These are phyloP conservation scores for Pampus argenteus DNA, from an alignment of 2,797 vertebrate species.

Conservation along the genomic window DNA sequence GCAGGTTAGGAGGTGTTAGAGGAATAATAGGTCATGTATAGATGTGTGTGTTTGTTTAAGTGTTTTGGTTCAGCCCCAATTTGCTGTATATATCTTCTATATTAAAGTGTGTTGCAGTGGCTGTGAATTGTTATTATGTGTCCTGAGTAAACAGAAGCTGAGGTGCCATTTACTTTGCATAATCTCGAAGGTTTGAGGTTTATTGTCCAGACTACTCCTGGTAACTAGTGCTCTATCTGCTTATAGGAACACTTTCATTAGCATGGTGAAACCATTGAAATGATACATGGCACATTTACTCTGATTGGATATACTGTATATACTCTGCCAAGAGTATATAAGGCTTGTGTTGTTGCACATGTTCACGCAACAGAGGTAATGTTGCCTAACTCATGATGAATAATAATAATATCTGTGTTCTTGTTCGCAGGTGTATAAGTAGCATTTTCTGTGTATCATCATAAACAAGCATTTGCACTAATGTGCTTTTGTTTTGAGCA, in stretches of 20 bases:
- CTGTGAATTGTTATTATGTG: constrained; percentile 6
- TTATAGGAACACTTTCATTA: constrained; percentile 3
- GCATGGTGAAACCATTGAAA: neutral
- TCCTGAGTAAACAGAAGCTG: constrained; percentile 12
- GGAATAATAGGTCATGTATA: neutral
- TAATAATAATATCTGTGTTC: neutral
- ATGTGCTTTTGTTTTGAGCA: neutral
- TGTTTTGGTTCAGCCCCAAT: neutral
- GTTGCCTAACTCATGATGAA: too few relatives aligned
- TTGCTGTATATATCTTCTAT: neutral
- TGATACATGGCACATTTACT: neutral
- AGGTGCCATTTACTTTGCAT: neutral
- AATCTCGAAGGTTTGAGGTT: neutral
- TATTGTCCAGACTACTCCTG: constrained; percentile 27
- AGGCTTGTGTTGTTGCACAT: too few relatives aligned
- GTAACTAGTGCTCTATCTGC: constrained; percentile 4
- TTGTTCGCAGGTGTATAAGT: neutral
- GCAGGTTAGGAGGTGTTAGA: too few relatives aligned
- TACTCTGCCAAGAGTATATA: neutral
- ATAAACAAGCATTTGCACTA: neutral
- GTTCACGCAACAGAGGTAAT: too few relatives aligned
- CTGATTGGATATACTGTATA: neutral
- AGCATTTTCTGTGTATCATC: neutral
- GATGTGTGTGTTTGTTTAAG: neutral
- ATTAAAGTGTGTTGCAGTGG: neutral